Base-by-base conservation (phyloP, 2,888 invertebrate species). In the Brenthis ino region DNA sequence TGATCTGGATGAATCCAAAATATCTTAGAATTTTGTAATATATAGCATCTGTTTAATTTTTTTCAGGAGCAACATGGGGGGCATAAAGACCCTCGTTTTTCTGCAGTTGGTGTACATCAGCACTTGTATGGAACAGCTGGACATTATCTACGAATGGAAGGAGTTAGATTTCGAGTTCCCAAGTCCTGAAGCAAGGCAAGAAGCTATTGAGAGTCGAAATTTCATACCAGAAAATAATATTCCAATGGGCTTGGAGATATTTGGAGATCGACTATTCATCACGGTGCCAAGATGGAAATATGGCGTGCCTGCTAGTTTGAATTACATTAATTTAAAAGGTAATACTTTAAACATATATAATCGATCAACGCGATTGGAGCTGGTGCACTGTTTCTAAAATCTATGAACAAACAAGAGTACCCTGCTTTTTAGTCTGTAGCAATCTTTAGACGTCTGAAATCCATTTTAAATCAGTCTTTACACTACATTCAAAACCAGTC, bases 221-320 rank as follows among this genome's bases (percentile, higher is more conserved):
- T 96, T 95, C 78, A 94, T 96, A 51, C 96, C 95, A 12, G 94
- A 95, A 80, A 95, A 96, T 82, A 96, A 96, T 73, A 91, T 96
- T 33, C 96, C 96, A 0, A 94, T 96, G 81, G 96, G 96, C 0
- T 75, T 96, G 75, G 96, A 96, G 84, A 94, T 96, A 13, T 94
- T 94, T 75, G 93, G 92, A 56, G 94, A 95, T 73, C 93, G 95
- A 73, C 83, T 96, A 74, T 96, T 96, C 79, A 85, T 96, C 16
- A 96, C 96, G 0, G 93, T 96, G 64, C 96, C 96, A 1, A 93
- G 96, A 75, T 96, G 96, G 96, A 95, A 94, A 77, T 81, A 87
- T 24, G 97, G 97, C 12, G 96, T 97, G 28, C 95, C 96, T 0
- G 95, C 96, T 33, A 96, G 96, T 71, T 92, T 97, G 82, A 95